These are phyloP conservation scores for Ommatoiulus sabulosus DNA, from an alignment of 2,888 invertebrate genomes.

Conservation along the genomic window DNA sequence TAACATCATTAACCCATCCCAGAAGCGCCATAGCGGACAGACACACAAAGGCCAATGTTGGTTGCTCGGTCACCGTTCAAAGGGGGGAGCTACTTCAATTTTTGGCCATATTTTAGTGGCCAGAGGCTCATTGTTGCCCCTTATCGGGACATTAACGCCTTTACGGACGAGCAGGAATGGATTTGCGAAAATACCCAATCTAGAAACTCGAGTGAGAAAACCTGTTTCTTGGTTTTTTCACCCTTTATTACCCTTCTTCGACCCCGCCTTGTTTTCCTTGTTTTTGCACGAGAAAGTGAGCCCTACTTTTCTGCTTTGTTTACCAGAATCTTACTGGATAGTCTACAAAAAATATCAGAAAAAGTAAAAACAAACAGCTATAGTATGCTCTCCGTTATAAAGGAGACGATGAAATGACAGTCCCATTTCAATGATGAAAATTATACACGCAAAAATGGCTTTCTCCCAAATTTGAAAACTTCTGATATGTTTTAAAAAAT, in stretches of 20 bases:
- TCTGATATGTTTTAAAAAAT: no score
- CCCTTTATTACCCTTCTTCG: not conserved
- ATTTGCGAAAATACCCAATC: not conserved
- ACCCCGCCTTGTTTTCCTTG: slow-evolving; percentile 21
- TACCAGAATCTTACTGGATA: no score
- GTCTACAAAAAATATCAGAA: no score
- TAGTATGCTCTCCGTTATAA: no score
- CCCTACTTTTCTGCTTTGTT: no score
- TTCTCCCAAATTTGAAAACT: no score
- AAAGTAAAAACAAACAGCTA: no score
- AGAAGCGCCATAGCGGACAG: not conserved
- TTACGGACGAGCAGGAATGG: not conserved
- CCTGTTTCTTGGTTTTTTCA: not conserved
- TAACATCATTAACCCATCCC: slow-evolving; percentile 1
- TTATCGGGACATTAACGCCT: not conserved
- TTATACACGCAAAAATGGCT: no score
- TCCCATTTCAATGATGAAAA: no score
- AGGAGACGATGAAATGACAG: no score
- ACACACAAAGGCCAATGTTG: not conserved
- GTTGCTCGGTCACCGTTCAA: not conserved
- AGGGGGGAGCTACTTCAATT: not conserved
- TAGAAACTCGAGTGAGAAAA: not conserved
- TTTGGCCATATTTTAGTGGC: slow-evolving; percentile 5
- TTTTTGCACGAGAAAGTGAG: not conserved
- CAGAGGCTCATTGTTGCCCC: not conserved